phyloP scores from a whole-genome alignment of 2,113 vertebrate species.

The Spizaetus ornatus region DNA sequence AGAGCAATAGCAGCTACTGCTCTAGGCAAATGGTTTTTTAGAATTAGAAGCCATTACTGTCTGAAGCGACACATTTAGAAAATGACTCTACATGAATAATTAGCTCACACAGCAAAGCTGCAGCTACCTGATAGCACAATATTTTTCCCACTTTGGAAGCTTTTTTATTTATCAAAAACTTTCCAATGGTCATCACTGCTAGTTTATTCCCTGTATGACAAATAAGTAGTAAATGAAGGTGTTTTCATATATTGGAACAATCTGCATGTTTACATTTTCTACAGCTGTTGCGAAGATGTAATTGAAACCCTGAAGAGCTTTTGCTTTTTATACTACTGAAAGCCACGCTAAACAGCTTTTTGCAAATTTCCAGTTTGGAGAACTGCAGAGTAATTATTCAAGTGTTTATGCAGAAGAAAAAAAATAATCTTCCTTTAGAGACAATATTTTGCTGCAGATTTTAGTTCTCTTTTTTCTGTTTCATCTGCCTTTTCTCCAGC shows the following conservation, averaged over 20 bases:
- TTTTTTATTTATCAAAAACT: neutral
- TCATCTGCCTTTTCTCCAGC: neutral
- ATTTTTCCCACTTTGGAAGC: neutral
- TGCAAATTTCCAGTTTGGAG: neutral
- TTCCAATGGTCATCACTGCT: neutral
- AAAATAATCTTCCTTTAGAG: neutral
- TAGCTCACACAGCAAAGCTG: constrained; percentile 2
- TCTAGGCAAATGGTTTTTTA: constrained; percentile 36
- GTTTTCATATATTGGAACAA: constrained; percentile 3
- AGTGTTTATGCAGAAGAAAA: neutral
- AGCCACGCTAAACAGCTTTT: neutral
- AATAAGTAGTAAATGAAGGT: neutral
- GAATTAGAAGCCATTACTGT: constrained; percentile 35
- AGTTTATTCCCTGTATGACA: neutral
- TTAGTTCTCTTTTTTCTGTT: neutral
- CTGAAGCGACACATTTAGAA: constrained; percentile 17
- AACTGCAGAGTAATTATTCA: neutral
- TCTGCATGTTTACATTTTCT: constrained; percentile 32
- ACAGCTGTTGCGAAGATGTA: neutral
- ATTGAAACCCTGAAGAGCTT: constrained; percentile 28
- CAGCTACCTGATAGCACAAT: neutral
- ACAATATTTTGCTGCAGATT: neutral
- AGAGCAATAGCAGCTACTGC: neutral
- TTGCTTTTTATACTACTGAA: neutral
- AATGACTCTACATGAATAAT: neutral